Conservation (phyloP, 2,797 vertebrate species). For the Dendrocincla tyrannina region DNA sequence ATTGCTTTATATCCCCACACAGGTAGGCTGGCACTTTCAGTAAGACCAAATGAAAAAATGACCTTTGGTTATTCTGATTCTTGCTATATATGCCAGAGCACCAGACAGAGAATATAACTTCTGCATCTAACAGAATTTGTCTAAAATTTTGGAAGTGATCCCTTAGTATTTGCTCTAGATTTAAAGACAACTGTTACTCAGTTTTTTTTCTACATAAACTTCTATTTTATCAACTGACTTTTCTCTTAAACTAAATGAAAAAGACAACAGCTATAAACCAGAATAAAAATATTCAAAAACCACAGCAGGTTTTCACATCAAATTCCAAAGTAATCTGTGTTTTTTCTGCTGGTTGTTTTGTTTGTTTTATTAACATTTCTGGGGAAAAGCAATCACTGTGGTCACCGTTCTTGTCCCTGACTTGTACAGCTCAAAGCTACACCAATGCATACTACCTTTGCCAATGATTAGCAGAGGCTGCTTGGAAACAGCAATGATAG, state of each 20-base stretch:
- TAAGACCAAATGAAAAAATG: neutral
- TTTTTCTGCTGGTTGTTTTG: neutral
- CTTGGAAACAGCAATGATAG: conserved; percentile 79
- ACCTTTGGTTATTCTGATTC: neutral
- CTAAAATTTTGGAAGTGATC: neutral
- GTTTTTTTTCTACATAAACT: neutral
- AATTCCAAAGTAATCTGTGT: neutral
- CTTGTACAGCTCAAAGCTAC: neutral
- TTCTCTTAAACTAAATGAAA: neutral
- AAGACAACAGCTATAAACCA: neutral
- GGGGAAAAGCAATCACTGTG: neutral
- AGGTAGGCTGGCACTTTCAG: neutral
- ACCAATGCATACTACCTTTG: conserved; percentile 83
- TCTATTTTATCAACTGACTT: neutral
- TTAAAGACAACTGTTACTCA: neutral
- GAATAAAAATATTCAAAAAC: neutral
- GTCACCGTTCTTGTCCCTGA: neutral
- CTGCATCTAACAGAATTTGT: neutral
- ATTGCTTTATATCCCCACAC: neutral
- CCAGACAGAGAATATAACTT: neutral
- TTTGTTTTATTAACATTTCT: neutral
- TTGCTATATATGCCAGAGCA: neutral
- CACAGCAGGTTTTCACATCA: neutral
- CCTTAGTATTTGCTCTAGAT: neutral
- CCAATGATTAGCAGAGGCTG: conserved; percentile 90